A percentile compares a stretch with the other conserved stretches of the same genome.
Conservation (phyloP, 2,113 vertebrate species). For the Saccopteryx bilineata region DNA sequence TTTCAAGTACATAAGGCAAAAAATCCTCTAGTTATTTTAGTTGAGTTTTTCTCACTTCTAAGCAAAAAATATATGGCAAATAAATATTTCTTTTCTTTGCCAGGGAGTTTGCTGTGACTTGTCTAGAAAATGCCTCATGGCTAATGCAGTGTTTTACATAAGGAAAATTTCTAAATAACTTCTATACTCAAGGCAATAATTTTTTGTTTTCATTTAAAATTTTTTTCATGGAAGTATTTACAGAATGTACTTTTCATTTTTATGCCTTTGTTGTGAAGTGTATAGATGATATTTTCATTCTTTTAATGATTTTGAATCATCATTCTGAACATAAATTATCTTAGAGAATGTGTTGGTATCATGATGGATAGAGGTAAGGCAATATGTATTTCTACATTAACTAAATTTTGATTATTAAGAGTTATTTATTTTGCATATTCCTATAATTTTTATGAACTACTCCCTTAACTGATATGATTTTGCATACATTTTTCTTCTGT, state of each 20-base stretch:
- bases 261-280: background rate
- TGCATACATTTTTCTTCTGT: background rate
- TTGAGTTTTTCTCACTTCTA: background rate
- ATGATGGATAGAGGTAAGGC: background rate
- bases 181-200: background rate
- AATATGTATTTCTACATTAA: background rate
- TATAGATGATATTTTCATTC: background rate
- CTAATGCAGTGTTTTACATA: background rate
- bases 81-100: background rate
- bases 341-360: background rate
- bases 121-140: conserved; percentile 7
- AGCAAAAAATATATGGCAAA: background rate
- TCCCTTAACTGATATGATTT: background rate
- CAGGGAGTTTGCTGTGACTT: background rate
- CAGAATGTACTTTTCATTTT: conserved; percentile 22
- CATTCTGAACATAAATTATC: conserved; percentile 19
- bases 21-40: conserved; percentile 22
- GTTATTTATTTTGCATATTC: background rate
- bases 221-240: background rate
- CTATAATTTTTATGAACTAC: background rate
- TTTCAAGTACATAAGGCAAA: background rate
- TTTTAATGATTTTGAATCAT: conserved; percentile 1
- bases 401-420: background rate
- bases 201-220: conserved; percentile 25
- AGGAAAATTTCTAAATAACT: background rate